phyloP scores from a whole-genome alignment of 2,113 vertebrate genomes.

The Thinocorus orbignyianus region DNA sequence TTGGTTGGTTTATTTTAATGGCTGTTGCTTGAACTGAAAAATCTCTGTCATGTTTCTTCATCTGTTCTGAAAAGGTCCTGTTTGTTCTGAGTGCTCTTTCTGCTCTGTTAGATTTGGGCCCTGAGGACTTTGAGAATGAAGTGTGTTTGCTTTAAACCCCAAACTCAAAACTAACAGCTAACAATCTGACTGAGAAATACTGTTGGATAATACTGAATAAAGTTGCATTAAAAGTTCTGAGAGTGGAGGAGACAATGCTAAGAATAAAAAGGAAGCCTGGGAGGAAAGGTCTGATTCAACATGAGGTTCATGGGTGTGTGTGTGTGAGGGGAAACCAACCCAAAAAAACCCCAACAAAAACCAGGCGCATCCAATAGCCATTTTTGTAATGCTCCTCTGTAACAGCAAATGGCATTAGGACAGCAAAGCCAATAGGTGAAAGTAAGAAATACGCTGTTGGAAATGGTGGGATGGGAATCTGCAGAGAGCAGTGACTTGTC shows the following conservation, averaged over 20 bases:
- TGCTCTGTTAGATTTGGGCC: not conserved
- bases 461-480: not conserved
- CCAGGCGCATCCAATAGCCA: not conserved
- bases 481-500: not conserved
- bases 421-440: not conserved
- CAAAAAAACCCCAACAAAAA: not conserved
- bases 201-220: not conserved
- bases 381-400: not conserved
- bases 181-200: not conserved
- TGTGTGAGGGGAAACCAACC: too few species aligned
- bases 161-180: not conserved
- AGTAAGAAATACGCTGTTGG: not conserved
- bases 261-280: not conserved
- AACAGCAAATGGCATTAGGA: not conserved
- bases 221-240: not conserved
- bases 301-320: not conserved
- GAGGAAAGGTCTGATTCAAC: not conserved
- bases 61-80: not conserved
- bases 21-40: not conserved
- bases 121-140: not conserved
- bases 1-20: not conserved
- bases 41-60: not conserved
- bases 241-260: not conserved
- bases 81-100: not conserved
- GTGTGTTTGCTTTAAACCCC: not conserved